Evolutionary conservation across 2,113 vertebrate species (phyloP).

Genomic region (Rostratula benghalensis): DNA sequence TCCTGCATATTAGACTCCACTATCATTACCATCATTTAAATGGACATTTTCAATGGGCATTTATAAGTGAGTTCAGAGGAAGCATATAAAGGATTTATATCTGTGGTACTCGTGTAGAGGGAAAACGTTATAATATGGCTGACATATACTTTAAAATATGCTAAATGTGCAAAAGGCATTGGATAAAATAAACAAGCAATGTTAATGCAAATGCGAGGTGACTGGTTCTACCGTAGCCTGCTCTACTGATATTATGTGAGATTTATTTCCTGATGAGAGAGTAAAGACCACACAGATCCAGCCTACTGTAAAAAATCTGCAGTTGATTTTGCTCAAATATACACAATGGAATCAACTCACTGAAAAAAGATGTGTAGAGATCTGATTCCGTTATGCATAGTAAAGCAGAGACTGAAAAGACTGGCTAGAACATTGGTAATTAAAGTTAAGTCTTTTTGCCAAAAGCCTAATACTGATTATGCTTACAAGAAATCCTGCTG

Average conservation of each 20-base stretch:
- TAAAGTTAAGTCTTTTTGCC: constrained; percentile 38
- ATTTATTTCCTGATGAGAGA: constrained; percentile 65
- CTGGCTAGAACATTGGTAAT: neutral
- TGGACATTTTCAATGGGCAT: constrained; percentile 71
- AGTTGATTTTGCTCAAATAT: constrained; percentile 61
- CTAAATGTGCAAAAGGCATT: constrained; percentile 64
- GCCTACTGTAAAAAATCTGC: constrained; percentile 54
- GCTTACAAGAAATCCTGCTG: constrained; percentile 26
- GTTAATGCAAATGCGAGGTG: constrained; percentile 62
- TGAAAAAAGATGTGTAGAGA: neutral
- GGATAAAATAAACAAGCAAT: constrained; percentile 74
- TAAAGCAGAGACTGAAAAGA: constrained; percentile 16
- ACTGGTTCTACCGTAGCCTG: constrained; percentile 46
- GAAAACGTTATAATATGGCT: constrained; percentile 62
- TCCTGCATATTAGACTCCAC: constrained; percentile 70
- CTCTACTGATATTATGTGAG: constrained; percentile 52
- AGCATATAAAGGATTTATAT: constrained; percentile 68
- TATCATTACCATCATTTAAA: constrained; percentile 78
- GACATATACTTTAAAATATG: constrained; percentile 55
- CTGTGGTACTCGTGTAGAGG: constrained; percentile 35
- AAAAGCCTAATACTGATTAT: constrained; percentile 8
- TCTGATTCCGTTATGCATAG: constrained; percentile 41
- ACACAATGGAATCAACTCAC: constrained; percentile 45
- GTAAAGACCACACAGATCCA: constrained; percentile 59
- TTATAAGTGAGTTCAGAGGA: constrained; percentile 65